Evolutionary conservation across 2,113 vertebrate genomes (phyloP).

Genomic region (Furnarius figulus): DNA sequence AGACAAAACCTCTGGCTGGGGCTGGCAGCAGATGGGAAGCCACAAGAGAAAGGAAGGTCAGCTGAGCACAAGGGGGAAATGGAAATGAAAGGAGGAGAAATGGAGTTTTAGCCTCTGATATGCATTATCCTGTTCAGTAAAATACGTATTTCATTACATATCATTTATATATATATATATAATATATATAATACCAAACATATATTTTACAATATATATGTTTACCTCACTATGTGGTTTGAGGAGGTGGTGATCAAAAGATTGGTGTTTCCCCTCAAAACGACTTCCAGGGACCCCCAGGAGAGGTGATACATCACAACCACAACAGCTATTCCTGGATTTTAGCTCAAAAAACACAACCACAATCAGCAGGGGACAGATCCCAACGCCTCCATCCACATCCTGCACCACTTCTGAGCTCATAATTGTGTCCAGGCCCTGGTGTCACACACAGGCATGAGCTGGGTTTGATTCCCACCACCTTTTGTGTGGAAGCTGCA

Average conservation of each 20-base stretch:
- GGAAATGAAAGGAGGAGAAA: not conserved
- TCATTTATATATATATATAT: too few relatives aligned
- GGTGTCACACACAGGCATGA: not conserved
- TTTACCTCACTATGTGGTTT: fast-evolving
- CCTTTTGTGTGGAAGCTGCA: not conserved
- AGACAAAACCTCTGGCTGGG: not conserved
- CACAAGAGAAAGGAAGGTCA: not conserved
- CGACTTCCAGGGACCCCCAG: not conserved
- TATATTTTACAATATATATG: fast-evolving
- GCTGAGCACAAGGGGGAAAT: not conserved
- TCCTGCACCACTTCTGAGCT: not conserved
- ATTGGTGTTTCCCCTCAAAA: not conserved
- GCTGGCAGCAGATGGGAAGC: not conserved
- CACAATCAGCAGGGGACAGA: fast-evolving
- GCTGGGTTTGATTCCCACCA: not conserved
- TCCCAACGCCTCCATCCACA: not conserved
- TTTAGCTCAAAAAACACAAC: not conserved
- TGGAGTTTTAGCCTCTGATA: not conserved
- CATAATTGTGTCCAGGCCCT: not conserved
- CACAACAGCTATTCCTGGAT: not conserved
- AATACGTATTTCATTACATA: fast-evolving
- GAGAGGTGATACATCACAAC: fast-evolving
- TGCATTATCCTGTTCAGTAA: fast-evolving
- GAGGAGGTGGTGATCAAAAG: not conserved
- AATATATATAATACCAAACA: not conserved